Evolutionary conservation across 2,797 vertebrate genomes (phyloP), one percentile per base, ranked within the genome.

Genomic region (Hippopotamyrus pictus): DNA sequence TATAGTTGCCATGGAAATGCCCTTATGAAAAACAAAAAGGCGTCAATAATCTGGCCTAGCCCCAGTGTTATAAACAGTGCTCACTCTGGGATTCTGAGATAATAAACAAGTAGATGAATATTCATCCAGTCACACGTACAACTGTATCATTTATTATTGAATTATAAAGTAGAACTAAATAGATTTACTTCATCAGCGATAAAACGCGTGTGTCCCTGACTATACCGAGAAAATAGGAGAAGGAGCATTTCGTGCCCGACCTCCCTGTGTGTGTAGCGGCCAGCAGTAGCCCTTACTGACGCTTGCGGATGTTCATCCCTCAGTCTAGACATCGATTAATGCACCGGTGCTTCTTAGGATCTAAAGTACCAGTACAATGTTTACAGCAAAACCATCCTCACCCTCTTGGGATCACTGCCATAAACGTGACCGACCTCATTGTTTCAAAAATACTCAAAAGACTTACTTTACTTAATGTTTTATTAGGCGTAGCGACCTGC

Each of bases 1-100:
- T 82, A 59, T 41, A n/a, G 88, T 89, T 86, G 88, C 88, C 29
- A 89, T 89, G 88, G 88, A 89, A 65, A 89, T 48, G 57, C 57
- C 76, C 82, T 69, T 69, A 69, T 86, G 88, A 86, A 86, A 86
- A 89, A 86, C 86, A 87, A 59, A 57, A 87, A 57, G 86, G 86
- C 86, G 25, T 87, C 57, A 37, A 87, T 87, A 87, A 87, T 41
- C 51, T n/a, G 51, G 86, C 51, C 86, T 57, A 57, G 51, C 33
- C 86, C 53, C 86, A 37, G 51, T 87, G 53, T 37, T 87, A 57
- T 87, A 57, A 57, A 87, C 51, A 57, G 50, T 57, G 53, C 86
- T 54, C 85, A 33, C 50, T 53, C 51, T 41, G 29, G 84, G 50
- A 53, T 86, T 86, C 84, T 53, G 85, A 57, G 25, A 53, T 57